Evolutionary conservation across 2,797 vertebrate genomes (phyloP), one percentile per base, ranked within the genome.

Genomic region (Tapirus indicus): DNA sequence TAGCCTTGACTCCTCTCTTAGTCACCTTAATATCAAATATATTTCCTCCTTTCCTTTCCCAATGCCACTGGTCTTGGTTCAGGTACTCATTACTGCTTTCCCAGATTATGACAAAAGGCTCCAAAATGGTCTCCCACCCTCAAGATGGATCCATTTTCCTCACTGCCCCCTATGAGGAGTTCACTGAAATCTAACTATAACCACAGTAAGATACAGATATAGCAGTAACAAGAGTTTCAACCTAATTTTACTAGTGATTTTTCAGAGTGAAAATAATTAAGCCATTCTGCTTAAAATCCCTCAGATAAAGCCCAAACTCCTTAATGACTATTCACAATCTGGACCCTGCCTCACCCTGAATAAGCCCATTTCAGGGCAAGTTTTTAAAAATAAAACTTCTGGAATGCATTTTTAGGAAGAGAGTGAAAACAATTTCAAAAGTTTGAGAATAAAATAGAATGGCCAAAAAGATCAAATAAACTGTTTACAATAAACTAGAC

Each of bases 311-410:
- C 18, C 54, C 20, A 58, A 29, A 44, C 60, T 82, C 58, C 56
- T 60, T 35, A 25, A 41, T 8, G 74, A 27, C 7, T 25, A n/a
- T n/a, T 79, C 49, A 58, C 62, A 25, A 41, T 0, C 3, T 58
- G 18, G 32, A 58, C 10, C 13, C 52, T 52, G 27, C 1, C 27
- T 90, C 6, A 4, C 14, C 27, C 10, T 21, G 25, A 84, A 47
- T 47, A 12, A 80, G 35, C 66, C 85, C 9, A 23, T 20, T 54
- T 80, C 47, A 68, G 21, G 7, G 6, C 17, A 38, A 44, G 18
- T 18, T 80, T 82, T 87, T 58, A 21, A 80, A 93, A 60, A 54
- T 32, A 60, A 93, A 93, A 52, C 17, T 47, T 75, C 32, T 35
- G 84, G 84, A 85, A 88, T 68, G 54, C 49, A 44, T 29, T 68